Base-by-base conservation (phyloP, 2,797 vertebrate genomes). In the Silurus lanzhouensis region DNA sequence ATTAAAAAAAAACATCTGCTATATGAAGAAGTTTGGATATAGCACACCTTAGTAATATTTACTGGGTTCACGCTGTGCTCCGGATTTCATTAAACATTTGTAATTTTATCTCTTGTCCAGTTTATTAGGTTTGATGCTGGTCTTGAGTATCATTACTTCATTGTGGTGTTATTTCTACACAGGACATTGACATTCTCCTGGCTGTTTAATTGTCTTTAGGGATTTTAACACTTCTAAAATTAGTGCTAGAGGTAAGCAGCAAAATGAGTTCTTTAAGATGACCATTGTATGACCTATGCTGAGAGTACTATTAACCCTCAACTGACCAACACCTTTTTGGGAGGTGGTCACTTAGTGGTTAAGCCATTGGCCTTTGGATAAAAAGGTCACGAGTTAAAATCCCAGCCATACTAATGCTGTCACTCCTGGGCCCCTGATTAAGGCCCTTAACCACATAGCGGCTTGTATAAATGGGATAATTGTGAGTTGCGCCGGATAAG, bases 101-200 rank as follows among this genome's bases (percentile, higher is more conserved):
- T 48, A 31, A 9, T 64, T 48, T 31, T 48, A 0, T 38, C n/a
- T n/a, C 17, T 77, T 60, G 67, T 17, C 58, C 52, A 22, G 57
- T 60, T 63, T 80, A 58, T 27, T 57, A 20, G 57, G 58, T 58
- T 67, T 81, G 14, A 75, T 72, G 77, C 6, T 80, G 55, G 78
- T 46, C 70, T 20, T 55, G 84, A 77, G 78, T 75, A 38, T 22
- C 22, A 27, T 85, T 75, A 85, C 72, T 74, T 66, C n/a, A 57
- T 58, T 46, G 60, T 31, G 2, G 3, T 81, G 70, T 74, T 85
- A 85, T 85, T 82, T 85, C 74, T 27, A 66, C 46, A 14, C 14
- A 7, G 12, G 25, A 60, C 12, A 31, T 44, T 25, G 44, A 80
- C 46, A 63, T 66, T 67, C 74, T 25, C 72, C 14, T n/a, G 19